A percentile compares a stretch with the other conserved stretches of the same genome.
phyloP scores from a whole-genome alignment of 2,797 vertebrate genomes.

The Danio kyathit region DNA sequence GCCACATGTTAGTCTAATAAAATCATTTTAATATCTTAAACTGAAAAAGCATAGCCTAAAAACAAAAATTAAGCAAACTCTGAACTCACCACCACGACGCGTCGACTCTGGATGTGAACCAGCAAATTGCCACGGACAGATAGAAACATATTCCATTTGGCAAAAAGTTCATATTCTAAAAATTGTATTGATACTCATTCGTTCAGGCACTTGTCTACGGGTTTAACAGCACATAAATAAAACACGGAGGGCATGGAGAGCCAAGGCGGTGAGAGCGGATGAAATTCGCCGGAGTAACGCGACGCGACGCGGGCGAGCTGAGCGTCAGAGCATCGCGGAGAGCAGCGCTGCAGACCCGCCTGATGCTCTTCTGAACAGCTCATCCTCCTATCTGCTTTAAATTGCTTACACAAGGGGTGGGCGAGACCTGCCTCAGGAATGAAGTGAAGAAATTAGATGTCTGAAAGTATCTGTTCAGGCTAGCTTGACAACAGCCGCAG shows the following conservation, averaged over 20 bases:
- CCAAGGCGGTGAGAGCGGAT: slow-evolving; percentile 6
- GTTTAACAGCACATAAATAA: slow-evolving; percentile 64
- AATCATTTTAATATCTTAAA: not conserved
- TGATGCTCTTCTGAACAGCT: slow-evolving; percentile 54
- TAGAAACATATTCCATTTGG: slow-evolving; percentile 88
- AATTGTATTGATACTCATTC: slow-evolving; percentile 65
- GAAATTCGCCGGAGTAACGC: slow-evolving; percentile 30
- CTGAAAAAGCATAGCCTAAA: not conserved
- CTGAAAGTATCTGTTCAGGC: slow-evolving; percentile 82
- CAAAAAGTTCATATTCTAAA: slow-evolving; percentile 92
- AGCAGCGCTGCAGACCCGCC: slow-evolving; percentile 28
- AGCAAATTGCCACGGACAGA: slow-evolving; percentile 85
- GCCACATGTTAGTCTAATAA: not conserved
- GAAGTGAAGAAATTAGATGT: slow-evolving; percentile 79
- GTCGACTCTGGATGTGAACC: slow-evolving; percentile 85
- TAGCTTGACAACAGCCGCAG: slow-evolving; percentile 78
- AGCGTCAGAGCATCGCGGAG: slow-evolving; percentile 45
- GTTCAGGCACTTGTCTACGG: slow-evolving; percentile 69
- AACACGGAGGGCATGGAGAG: slow-evolving; percentile 1
- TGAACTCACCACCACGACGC: slow-evolving; percentile 95
- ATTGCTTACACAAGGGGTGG: slow-evolving; percentile 75
- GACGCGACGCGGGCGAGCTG: not conserved
- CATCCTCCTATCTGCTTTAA: slow-evolving; percentile 78
- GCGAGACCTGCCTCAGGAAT: slow-evolving; percentile 77
- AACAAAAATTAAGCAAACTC: not conserved